A percentile compares a stretch with the other conserved stretches of the same genome.
These are phyloP conservation scores for Eugnorisma glareosa DNA, from an alignment of 2,888 invertebrate genomes.

Conservation along the genomic window DNA sequence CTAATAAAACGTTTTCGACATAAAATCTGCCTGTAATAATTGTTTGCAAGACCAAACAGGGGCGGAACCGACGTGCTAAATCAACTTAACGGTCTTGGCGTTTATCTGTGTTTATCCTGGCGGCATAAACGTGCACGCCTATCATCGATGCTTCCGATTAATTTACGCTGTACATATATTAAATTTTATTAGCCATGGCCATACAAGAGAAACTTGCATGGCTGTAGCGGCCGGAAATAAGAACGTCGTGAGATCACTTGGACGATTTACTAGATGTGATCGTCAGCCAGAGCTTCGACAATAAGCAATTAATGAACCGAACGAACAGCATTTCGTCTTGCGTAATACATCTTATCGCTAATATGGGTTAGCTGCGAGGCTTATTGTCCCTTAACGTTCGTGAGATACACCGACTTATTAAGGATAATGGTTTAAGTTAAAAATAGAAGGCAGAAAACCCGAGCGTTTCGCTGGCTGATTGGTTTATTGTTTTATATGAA, in stretches of 20 bases:
- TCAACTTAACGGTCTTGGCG: slow-evolving; percentile 80
- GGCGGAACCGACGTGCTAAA: slow-evolving; percentile 79
- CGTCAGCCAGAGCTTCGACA: slow-evolving; percentile 78
- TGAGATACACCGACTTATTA: slow-evolving; percentile 46
- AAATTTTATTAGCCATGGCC: slow-evolving; percentile 76
- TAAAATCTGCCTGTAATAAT: slow-evolving; percentile 34
- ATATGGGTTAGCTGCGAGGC: slow-evolving; percentile 76
- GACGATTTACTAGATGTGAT: slow-evolving; percentile 80
- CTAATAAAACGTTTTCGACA: neutral
- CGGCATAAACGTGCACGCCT: slow-evolving; percentile 80
- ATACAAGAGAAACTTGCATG: slow-evolving; percentile 71
- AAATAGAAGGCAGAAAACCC: slow-evolving; percentile 31
- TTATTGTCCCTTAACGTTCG: slow-evolving; percentile 45
- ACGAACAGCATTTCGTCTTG: slow-evolving; percentile 78
- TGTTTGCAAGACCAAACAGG: slow-evolving; percentile 53
- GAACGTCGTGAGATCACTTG: slow-evolving; percentile 77
- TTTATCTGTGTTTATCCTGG: slow-evolving; percentile 84
- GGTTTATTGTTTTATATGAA: slow-evolving; percentile 50
- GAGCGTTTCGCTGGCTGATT: slow-evolving; percentile 29
- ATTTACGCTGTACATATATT: slow-evolving; percentile 75
- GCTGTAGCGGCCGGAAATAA: slow-evolving; percentile 74
- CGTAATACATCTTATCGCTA: slow-evolving; percentile 84
- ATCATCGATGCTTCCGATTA: slow-evolving; percentile 85
- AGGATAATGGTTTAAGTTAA: slow-evolving; percentile 38
- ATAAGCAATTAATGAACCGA: slow-evolving; percentile 86